Base-by-base conservation (phyloP, 37 sponge, comb jelly and placozoan species). In the Mnemiopsis leidyi region DNA sequence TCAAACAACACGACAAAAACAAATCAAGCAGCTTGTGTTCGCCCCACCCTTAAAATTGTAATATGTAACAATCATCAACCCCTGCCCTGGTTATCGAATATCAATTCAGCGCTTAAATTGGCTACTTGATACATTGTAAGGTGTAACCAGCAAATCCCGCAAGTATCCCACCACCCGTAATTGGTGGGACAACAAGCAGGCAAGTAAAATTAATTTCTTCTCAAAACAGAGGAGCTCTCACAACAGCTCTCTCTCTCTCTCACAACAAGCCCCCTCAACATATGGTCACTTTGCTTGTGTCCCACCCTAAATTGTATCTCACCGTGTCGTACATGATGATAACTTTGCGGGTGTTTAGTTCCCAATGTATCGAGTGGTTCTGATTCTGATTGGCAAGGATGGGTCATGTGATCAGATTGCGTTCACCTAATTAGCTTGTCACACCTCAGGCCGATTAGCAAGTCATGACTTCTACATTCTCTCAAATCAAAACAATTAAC, bases 401-500 rank as follows among this genome's bases (percentile, higher is more conserved):
- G 61, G 61, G 61, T 48, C 61, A 48, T 48, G 61, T 71, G 73
- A 71, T 71, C 30, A 18, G 73, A 23, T 71, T 71, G 3, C 73
- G 3, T 28, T 28, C 30, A 29, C 73, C 73, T 71, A 71, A 71
- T 71, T 67, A 67, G 68, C 18, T 71, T 28, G 73, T 28, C 30
- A 71, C 73, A 71, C 73, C 25, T 28, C 2, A 23, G 3, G 5
- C 61, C 13, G 61, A 48, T 48, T 48, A 48, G 61, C 61, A 48
- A 48, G 61, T 48, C 13, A 48, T 13, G 61, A 48, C 61, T 13
- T 48, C 13, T 13, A 48, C 61, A 48, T 48, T 48, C 61, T 48
- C 61, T 48, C 61, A 48, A 48, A 34, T 77, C 79, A 77, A 77
- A 77, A 77, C 79, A 77, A 77, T 77, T 77, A 77, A 34, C 79